Percentiles rank a stretch among this genome's conserved stretches.
Evolutionary conservation across 2,888 invertebrate species (phyloP).

Genomic region (Idaea straminata): DNA sequence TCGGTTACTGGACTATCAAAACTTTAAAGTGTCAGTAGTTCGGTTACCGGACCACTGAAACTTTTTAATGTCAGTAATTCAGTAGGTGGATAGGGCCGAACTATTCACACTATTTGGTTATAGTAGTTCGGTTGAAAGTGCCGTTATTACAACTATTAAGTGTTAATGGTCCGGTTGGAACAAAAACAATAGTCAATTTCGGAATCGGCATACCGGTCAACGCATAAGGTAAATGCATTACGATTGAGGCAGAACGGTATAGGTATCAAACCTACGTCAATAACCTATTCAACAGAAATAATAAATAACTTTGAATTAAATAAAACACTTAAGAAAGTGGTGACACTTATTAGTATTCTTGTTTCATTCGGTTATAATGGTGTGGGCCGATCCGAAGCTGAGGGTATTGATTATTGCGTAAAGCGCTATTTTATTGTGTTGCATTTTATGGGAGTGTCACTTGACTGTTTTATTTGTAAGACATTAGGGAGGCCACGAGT

Average conservation of each 20-base stretch:
- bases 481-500: slow-evolving; percentile 9
- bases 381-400: slow-evolving; percentile 39
- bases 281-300: slow-evolving; percentile 3
- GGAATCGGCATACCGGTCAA: no score
- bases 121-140: no score
- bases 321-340: slow-evolving; percentile 7
- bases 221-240: background rate
- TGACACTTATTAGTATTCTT: slow-evolving; percentile 46
- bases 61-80: no score
- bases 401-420: slow-evolving; percentile 66
- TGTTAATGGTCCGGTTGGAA: no score
- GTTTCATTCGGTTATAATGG: slow-evolving; percentile 38
- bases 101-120: no score
- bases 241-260: background rate
- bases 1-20: no score
- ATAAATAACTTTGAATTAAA: slow-evolving; percentile 6
- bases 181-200: no score
- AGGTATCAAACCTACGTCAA: slow-evolving; percentile 1
- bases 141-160: no score
- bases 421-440: slow-evolving; percentile 63
- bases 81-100: no score
- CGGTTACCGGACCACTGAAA: no score
- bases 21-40: no score
- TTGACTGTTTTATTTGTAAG: slow-evolving; percentile 29
- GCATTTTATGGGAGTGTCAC: slow-evolving; percentile 62